phyloP scores from a whole-genome alignment of 2,888 invertebrate genomes.

The Euzetes globulus region DNA sequence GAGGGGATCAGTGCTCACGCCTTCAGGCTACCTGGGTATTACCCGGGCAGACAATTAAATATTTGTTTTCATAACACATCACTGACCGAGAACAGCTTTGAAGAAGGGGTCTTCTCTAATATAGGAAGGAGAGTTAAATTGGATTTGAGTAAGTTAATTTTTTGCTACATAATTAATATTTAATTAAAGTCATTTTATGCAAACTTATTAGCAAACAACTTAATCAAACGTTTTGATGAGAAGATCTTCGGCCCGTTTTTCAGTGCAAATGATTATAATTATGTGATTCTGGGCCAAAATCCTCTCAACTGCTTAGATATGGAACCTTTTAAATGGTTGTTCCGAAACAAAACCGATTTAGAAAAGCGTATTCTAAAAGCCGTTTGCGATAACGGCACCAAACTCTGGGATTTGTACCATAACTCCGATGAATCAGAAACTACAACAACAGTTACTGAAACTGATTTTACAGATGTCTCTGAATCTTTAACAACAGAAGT shows the following conservation, averaged over 20 bases:
- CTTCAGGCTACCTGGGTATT: too few relatives aligned
- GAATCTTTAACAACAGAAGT: not conserved
- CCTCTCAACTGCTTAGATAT: not conserved
- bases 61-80: not conserved
- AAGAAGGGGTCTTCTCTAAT: not conserved
- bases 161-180: not conserved
- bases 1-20: not conserved
- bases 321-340: not conserved
- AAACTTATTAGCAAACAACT: not conserved
- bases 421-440: not conserved
- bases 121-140: not conserved
- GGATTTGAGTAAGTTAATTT: not conserved
- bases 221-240: not conserved
- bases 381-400: not conserved
- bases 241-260: not conserved
- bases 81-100: not conserved
- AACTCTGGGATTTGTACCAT: not conserved
- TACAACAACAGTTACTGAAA: not conserved
- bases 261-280: not conserved
- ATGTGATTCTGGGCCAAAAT: not conserved
- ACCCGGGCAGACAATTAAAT: not conserved
- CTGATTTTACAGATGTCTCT: not conserved
- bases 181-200: not conserved
- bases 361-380: not conserved
- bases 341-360: not conserved